Evolutionary conservation across 2,113 vertebrate genomes (phyloP).

Genomic region (Brienomyrus longianalis): DNA sequence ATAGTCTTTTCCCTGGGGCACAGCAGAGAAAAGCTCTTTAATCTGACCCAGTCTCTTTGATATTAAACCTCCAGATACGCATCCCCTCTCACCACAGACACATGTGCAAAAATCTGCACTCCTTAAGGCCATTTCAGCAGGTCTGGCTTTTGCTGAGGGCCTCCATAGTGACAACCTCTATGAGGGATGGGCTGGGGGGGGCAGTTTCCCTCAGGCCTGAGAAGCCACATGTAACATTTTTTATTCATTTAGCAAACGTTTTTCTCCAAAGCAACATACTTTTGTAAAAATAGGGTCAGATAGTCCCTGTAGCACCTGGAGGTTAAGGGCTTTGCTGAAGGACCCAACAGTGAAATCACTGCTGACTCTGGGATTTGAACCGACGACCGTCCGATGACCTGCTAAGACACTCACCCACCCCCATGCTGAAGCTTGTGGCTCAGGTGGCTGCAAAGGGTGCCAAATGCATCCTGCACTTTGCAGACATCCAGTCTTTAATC

Average conservation of each 20-base stretch:
- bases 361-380: not conserved
- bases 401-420: not conserved
- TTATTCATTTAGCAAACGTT: not conserved
- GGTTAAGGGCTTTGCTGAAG: not conserved
- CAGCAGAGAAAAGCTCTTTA: slow-evolving; percentile 17
- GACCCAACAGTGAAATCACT: not conserved
- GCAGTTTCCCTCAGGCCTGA: not conserved
- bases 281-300: not conserved
- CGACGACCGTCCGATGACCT: not conserved
- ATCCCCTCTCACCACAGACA: not conserved
- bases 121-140: slow-evolving; percentile 49
- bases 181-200: not conserved
- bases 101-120: not conserved
- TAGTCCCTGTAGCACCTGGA: not conserved
- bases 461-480: not conserved
- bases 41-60: slow-evolving; percentile 25
- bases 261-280: not conserved
- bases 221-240: not conserved
- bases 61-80: slow-evolving; percentile 24
- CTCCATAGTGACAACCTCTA: not conserved
- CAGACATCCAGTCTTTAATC: slow-evolving; percentile 9
- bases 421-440: not conserved
- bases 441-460: not conserved
- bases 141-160: slow-evolving; percentile 28
- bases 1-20: slow-evolving; percentile 23